These are phyloP conservation scores for Procambarus clarkii DNA, from an alignment of 1,140 invertebrate genomes.

Conservation along the genomic window DNA sequence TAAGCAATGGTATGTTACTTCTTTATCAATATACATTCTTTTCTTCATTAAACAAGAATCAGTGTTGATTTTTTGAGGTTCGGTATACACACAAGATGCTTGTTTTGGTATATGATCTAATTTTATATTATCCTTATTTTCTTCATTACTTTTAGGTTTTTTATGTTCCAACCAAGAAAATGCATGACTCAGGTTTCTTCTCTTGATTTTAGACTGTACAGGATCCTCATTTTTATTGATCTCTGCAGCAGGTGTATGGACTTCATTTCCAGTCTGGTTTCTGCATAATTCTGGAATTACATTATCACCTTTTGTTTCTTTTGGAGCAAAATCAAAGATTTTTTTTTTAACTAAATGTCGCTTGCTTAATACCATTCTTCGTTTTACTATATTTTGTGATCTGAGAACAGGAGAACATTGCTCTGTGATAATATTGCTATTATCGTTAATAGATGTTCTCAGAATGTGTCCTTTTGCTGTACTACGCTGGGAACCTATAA, in stretches of 20 bases:
- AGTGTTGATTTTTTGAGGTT: background rate
- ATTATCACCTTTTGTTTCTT: background rate
- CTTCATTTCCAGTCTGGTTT: background rate
- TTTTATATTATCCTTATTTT: background rate
- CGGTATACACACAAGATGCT: background rate
- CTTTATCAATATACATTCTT: background rate
- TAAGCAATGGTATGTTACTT: background rate
- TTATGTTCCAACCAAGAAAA: background rate
- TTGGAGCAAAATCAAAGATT: background rate
- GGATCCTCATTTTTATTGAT: background rate
- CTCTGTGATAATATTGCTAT: background rate
- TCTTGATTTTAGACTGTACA: background rate
- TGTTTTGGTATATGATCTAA: background rate
- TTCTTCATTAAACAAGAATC: background rate
- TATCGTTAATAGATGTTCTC: background rate
- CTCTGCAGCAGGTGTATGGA: background rate
- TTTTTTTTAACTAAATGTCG: background rate
- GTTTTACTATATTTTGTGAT: background rate
- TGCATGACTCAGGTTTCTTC: background rate
- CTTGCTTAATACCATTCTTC: background rate
- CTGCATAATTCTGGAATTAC: background rate
- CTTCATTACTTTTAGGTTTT: background rate
- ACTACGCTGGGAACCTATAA: background rate
- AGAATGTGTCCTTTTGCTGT: background rate
- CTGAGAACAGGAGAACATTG: background rate